Conservation (phyloP, 2,797 vertebrate genomes). For the Macropodus opercularis region DNA sequence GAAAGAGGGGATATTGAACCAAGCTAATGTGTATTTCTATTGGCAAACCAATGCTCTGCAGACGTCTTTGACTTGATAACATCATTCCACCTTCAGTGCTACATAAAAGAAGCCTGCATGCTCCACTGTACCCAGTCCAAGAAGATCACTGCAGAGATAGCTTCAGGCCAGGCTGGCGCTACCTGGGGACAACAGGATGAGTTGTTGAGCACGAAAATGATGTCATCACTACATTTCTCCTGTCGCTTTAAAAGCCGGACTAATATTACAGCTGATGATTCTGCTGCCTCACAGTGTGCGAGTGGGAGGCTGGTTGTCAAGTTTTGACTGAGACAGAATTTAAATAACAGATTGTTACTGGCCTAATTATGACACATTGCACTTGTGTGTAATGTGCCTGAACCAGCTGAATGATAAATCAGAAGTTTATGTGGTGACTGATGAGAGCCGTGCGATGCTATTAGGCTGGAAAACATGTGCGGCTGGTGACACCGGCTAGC, state of each 20-base stretch:
- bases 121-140: slow-evolving; percentile 40
- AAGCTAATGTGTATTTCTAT: slow-evolving; percentile 62
- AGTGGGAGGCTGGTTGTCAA: slow-evolving; percentile 42
- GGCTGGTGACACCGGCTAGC: slow-evolving; percentile 22
- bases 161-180: slow-evolving; percentile 32
- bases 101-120: slow-evolving; percentile 48
- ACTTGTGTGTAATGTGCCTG: slow-evolving; percentile 49
- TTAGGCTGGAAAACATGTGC: slow-evolving; percentile 47
- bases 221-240: slow-evolving; percentile 31
- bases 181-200: slow-evolving; percentile 13
- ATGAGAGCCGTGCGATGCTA: slow-evolving; percentile 48
- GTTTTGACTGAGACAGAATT: slow-evolving; percentile 53
- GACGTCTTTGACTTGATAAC: slow-evolving; percentile 64
- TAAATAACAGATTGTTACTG: slow-evolving; percentile 67
- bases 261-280: slow-evolving; percentile 22
- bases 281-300: slow-evolving; percentile 15
- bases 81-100: slow-evolving; percentile 56
- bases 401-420: slow-evolving; percentile 61
- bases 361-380: slow-evolving; percentile 69
- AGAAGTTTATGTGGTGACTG: slow-evolving; percentile 42
- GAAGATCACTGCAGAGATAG: slow-evolving; percentile 32
- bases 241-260: slow-evolving; percentile 10
- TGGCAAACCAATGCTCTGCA: slow-evolving; percentile 53
- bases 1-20: slow-evolving; percentile 59
- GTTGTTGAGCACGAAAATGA: slow-evolving; percentile 41